phyloP scores from a whole-genome alignment of 2,113 vertebrate species.

The Sander vitreus region DNA sequence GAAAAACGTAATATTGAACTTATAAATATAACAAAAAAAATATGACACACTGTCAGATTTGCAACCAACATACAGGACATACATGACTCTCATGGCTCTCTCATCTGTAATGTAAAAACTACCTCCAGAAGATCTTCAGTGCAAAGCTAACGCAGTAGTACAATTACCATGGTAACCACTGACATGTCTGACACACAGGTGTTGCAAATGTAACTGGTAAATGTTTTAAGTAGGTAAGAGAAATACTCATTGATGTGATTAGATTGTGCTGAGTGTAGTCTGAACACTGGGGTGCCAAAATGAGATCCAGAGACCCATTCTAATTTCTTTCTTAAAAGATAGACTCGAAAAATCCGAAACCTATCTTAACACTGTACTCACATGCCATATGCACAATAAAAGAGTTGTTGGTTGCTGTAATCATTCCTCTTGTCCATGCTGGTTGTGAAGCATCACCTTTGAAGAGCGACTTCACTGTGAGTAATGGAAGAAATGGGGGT shows the following conservation, averaged over 20 bases:
- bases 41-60: background rate
- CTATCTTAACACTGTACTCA: background rate
- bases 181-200: conserved; percentile 1
- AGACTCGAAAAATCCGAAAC: too few species aligned
- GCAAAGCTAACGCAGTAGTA: background rate
- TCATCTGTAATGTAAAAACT: background rate
- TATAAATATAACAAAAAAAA: background rate
- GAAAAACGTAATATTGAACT: background rate
- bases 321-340: background rate
- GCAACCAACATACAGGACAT: background rate
- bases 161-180: conserved; percentile 16
- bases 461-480: background rate
- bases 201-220: background rate
- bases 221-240: background rate
- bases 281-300: background rate
- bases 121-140: background rate
- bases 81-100: background rate
- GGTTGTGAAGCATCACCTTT: background rate
- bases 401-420: background rate
- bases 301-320: background rate
- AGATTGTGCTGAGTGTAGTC: background rate
- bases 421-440: background rate
- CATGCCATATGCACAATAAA: background rate
- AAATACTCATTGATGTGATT: background rate
- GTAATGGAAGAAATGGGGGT: background rate